These are phyloP conservation scores for Wasmannia auropunctata DNA, from an alignment of 1,140 invertebrate genomes.

Conservation along the genomic window DNA sequence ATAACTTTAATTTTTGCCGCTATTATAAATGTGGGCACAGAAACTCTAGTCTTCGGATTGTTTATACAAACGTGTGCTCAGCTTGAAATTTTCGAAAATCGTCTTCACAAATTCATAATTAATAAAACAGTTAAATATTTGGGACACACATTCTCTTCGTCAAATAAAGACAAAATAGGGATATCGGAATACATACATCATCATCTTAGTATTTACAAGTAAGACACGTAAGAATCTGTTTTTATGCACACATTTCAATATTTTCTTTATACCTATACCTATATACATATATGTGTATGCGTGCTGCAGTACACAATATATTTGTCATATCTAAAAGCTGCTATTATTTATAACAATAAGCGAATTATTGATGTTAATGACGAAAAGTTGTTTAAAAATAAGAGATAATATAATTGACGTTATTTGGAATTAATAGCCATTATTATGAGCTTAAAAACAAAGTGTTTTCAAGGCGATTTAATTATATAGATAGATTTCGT, in stretches of 20 bases:
- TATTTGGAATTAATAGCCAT: neutral
- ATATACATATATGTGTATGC: too few species aligned
- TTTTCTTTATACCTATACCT: neutral
- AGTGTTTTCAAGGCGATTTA: neutral
- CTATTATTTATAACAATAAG: neutral
- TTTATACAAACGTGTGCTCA: constrained; percentile 60
- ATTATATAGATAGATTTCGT: neutral
- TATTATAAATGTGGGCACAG: constrained; percentile 19
- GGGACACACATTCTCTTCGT: too few species aligned
- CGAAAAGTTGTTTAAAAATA: neutral
- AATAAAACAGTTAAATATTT: neutral
- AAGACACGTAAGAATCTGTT: constrained; percentile 52
- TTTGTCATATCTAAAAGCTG: neutral
- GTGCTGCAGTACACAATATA: too few species aligned
- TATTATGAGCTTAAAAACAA: neutral
- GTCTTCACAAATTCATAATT: constrained; percentile 22
- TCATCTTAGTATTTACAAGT: constrained; percentile 33
- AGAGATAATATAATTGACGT: neutral
- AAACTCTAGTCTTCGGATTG: constrained; percentile 54
- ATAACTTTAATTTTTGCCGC: constrained; percentile 6
- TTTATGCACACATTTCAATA: neutral
- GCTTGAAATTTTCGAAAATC: constrained; percentile 58
- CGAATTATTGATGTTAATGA: neutral
- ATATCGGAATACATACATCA: constrained; percentile 1
- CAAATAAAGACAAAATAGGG: neutral